These are phyloP conservation scores for Erynnis tages DNA, from an alignment of 2,888 invertebrate genomes.

Conservation along the genomic window DNA sequence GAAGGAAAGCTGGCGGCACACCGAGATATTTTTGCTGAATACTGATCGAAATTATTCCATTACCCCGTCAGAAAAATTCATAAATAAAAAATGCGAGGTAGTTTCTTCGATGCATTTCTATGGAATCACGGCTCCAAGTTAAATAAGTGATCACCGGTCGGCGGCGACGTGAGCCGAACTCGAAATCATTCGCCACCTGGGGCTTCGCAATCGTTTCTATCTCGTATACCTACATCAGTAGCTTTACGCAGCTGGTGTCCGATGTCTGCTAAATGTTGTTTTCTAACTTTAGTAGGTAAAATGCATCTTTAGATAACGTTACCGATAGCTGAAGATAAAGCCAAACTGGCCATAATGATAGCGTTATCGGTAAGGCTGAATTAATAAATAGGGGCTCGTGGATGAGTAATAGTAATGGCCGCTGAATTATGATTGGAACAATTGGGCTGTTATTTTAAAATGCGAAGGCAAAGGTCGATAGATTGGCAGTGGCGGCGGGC, in stretches of 20 bases:
- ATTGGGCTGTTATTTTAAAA: constrained; percentile 64
- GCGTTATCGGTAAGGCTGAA: constrained; percentile 3
- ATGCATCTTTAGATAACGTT: background rate
- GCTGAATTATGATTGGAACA: constrained; percentile 30
- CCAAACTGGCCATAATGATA: background rate
- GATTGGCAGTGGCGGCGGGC: constrained; percentile 61
- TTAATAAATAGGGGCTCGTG: constrained; percentile 5
- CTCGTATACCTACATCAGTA: constrained; percentile 20
- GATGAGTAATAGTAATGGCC: constrained; percentile 17
- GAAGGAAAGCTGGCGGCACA: constrained; percentile 50
- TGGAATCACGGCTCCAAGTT: constrained; percentile 74
- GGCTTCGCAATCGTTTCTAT: constrained; percentile 35
- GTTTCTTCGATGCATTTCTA: constrained; percentile 66
- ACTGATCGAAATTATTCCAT: constrained; percentile 75
- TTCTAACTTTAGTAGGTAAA: background rate
- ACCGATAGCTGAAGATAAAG: background rate
- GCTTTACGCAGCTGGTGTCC: constrained; percentile 4
- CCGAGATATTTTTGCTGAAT: constrained; percentile 62
- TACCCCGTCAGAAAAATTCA: constrained; percentile 65
- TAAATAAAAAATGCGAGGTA: constrained; percentile 71
- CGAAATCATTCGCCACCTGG: constrained; percentile 52
- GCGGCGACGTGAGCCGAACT: constrained; percentile 62
- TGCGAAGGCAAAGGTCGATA: constrained; percentile 66
- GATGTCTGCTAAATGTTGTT: constrained; percentile 1
- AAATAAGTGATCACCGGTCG: constrained; percentile 78